Conservation (phyloP, 2,888 invertebrate species). For the Acanthosepion esculentum region DNA sequence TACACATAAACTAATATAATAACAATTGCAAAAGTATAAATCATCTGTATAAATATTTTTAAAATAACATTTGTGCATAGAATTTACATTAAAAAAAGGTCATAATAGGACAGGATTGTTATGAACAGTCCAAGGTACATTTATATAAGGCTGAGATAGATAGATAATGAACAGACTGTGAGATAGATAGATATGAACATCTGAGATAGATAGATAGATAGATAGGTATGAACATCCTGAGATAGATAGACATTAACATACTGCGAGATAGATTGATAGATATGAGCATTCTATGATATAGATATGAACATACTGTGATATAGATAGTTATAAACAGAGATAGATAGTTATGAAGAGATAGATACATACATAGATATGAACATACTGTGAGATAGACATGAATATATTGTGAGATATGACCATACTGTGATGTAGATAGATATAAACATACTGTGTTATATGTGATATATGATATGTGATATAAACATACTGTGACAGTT, state of each 20-base stretch:
- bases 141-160: neutral
- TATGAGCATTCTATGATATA: neutral
- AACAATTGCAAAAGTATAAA: neutral
- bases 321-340: neutral
- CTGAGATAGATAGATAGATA: neutral
- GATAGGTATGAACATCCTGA: neutral
- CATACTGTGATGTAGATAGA: no score
- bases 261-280: neutral
- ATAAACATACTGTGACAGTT: no score
- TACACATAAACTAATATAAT: neutral
- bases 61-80: no score
- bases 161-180: no score
- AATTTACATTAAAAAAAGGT: no score
- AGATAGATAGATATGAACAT: neutral
- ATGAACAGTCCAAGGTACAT: no score
- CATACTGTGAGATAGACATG: no score
- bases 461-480: neutral
- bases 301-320: no score
- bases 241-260: neutral
- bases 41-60: neutral
- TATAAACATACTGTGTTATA: neutral
- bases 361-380: no score
- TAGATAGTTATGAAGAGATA: no score
- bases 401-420: no score
- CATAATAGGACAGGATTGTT: no score